Evolutionary conservation across 2,888 invertebrate genomes (phyloP), one percentile per base, ranked within the genome.

Genomic region (Ophion ventricosus): DNA sequence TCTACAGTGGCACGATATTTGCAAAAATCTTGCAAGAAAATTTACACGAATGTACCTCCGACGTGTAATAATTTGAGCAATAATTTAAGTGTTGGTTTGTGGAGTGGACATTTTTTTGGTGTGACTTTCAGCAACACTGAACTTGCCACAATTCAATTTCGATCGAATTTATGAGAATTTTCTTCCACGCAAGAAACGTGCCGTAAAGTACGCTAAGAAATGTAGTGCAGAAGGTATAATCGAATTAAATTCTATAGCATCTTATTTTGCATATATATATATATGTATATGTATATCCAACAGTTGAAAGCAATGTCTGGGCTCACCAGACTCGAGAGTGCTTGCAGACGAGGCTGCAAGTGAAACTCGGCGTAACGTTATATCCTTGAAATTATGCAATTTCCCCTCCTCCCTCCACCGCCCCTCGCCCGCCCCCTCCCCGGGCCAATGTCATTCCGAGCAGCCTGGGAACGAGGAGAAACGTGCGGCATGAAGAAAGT

Each of bases 381-480:
- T 67, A 67, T 67, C 49, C 67, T 67, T 67, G 49, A 49, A 74
- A 74, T 63, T 74, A 74, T 74, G 63, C 63, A 61, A 74, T 74
- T 74, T 74, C 49, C 26, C 26, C 49, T 1, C 11, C 1, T 14
- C 14, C 49, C 49, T 0, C 49, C 49, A 1, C 2, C 43, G 11
- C 7, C 11, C 2, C 11, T 7, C 10, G 2, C 11, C 17, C 17
- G 49, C 61, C n/a, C n/a, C n/a, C n/a, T n/a, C n/a, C n/a, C n/a
- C n/a, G n/a, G n/a, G n/a, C n/a, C n/a, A n/a, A n/a, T n/a, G n/a
- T n/a, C 11, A 29, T 74, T 20, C 49, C 54, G 63, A 29, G 17
- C 2, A 29, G 63, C 29, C 5, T 40, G 63, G 23, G 59, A 43
- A 25, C 35, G 49, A 14, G 25, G 25, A 73, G 59, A 63, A 74